Base-by-base conservation (phyloP, 2,797 vertebrate genomes). In the Acanthornis magna region DNA sequence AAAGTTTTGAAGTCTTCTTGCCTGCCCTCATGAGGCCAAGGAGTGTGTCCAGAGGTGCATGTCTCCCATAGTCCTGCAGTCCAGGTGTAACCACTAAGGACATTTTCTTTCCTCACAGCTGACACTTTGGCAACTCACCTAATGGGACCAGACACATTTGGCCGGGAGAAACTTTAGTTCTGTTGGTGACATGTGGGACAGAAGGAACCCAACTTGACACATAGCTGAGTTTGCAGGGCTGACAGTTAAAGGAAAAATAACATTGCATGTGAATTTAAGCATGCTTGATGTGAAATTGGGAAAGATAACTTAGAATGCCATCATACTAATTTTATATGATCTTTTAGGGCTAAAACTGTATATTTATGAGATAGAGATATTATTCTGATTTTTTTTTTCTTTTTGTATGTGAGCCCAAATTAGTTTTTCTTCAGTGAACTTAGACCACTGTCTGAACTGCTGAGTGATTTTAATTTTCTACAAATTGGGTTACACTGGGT, bases 131-230 rank as follows among this genome's bases (percentile, higher is more conserved):
- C 22, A 73, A 55, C 29, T 66, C 23, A 13, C 29, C 78, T 91
- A 83, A 90, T 91, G 71, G 67, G 74, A 95, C 32, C 62, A 82
- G 91, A 90, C 77, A 17, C 50, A 57, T 85, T 89, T 94, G 80
- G 51, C 94, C 0, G 0, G 63, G 67, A 95, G 94, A 94, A 91
- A 55, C 60, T 88, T 95, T 8, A 90, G 60, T 93, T 58, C 83
- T 47, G 26, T 62, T 76, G 36, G 13, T 86, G 85, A 73, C 0
- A 0, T 53, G 77, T 76, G 42, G 77, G 71, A 84, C 38, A 73
- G 76, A 60, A 79, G 45, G 90, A 95, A 57, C 48, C 23, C 48
- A 84, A 26, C 38, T 50, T 95, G 94, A 93, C 74, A 63, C 16
- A 17, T 34, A 60, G 80, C 55, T 89, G 94, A 95, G n/a, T 81